Evolutionary conservation across 2,888 invertebrate species (phyloP), one percentile per base, ranked within the genome.

Genomic region (Protodeltote pygarga): DNA sequence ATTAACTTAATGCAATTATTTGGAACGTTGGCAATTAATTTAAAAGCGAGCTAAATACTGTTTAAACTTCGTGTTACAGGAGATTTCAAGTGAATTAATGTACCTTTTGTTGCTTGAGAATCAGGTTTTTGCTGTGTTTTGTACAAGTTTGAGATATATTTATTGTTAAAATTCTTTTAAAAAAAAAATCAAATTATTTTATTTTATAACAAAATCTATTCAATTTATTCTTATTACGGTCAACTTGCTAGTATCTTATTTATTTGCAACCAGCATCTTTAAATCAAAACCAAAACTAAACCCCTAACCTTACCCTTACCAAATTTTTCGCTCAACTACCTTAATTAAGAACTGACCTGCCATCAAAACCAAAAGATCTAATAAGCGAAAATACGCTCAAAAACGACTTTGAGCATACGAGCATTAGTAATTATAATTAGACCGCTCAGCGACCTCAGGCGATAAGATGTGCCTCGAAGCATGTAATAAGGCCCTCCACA

Each of bases 1-100:
- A 92, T 92, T 90, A 89, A 88, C 87, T 87, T 89, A 89, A 90
- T 90, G 85, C 87, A 85, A 87, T 89, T 90, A 85, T 83, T 82
- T 78, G 67, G 72, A 77, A 75, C 74, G 74, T 65, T 66, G 61
- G 84, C 77, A 85, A 90, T 90, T 90, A 85, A 89, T 90, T 83
- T 87, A 83, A 86, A 79, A 84, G 87, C 81, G 66, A 73, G 77
- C 69, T 73, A 69, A 70, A 72, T 73, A 71, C 66, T 59, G 65
- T 70, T 71, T 69, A 65, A 75, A 67, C 64, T 64, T 65, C 50
- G 62, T 53, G 44, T 49, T 57, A 51, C 55, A 52, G 49, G 40
- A 65, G 57, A 66, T 66, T 68, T 69, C 47, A 41, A 59, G 59
- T 52, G 51, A 63, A 59, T 65, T 67, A 66, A 62, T 61, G 54